Conservation (phyloP, 1,140 invertebrate genomes). For the Achroia grisella region DNA sequence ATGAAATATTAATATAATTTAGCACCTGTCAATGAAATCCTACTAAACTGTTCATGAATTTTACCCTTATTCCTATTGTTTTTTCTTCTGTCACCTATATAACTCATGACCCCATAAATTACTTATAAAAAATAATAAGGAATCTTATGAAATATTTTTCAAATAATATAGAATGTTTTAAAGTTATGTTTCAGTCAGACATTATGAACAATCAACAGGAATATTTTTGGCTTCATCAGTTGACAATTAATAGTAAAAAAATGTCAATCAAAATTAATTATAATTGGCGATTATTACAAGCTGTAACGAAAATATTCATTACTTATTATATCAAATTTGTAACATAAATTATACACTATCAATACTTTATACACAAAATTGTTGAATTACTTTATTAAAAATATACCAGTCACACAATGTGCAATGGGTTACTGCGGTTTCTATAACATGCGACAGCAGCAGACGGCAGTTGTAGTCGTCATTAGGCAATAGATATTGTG, state of each 20-base stretch:
- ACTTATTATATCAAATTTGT: constrained; percentile 9
- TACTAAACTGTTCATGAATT: too few relatives aligned
- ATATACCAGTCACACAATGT: constrained; percentile 21
- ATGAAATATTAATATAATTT: too few relatives aligned
- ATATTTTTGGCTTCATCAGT: constrained; percentile 60
- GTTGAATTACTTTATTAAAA: constrained; percentile 17
- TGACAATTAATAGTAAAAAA: constrained; percentile 41
- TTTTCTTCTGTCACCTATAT: too few relatives aligned
- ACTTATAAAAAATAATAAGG: too few relatives aligned
- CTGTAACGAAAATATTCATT: constrained; percentile 24
- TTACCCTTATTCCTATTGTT: too few relatives aligned
- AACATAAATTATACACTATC: constrained; percentile 12
- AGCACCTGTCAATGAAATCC: too few relatives aligned
- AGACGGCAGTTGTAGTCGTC: constrained; percentile 17
- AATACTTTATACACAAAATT: constrained; percentile 8
- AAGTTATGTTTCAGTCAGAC: too few relatives aligned
- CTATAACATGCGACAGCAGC: constrained; percentile 19
- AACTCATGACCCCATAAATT: too few relatives aligned
- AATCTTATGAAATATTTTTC: too few relatives aligned
- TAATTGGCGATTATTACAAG: constrained; percentile 18
- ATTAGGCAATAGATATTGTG: constrained; percentile 93
- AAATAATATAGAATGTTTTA: too few relatives aligned
- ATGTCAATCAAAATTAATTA: constrained; percentile 24
- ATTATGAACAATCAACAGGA: constrained; percentile 26
- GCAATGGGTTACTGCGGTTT: constrained; percentile 19